A percentile compares a stretch with the other conserved stretches of the same genome.
Conservation (phyloP, 2,888 invertebrate genomes). For the Coenonympha arcania region DNA sequence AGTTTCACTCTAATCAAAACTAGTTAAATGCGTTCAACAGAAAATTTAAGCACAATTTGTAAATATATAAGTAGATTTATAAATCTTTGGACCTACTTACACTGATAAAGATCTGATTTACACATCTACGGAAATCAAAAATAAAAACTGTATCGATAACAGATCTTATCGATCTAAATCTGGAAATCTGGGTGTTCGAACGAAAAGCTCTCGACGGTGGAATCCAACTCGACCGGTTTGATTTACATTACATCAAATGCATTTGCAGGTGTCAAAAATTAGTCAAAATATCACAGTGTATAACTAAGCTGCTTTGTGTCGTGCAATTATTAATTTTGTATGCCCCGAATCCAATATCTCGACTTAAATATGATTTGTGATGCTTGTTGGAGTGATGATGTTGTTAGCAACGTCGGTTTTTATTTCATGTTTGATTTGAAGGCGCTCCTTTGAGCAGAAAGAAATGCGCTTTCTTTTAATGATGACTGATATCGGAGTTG, state of each 20-base stretch:
- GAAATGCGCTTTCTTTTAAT: conserved; percentile 19
- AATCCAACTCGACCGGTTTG: conserved; percentile 20
- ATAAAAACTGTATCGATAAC: conserved; percentile 11
- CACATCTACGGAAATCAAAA: not conserved
- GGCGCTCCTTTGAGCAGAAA: conserved; percentile 42
- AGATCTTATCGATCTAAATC: no score
- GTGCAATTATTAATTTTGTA: conserved; percentile 68
- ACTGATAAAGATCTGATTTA: conserved; percentile 2
- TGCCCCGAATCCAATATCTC: conserved; percentile 62
- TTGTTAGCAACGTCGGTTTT: conserved; percentile 60
- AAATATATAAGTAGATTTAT: not conserved
- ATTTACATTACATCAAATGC: conserved; percentile 18
- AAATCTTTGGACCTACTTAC: not conserved
- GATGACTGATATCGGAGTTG: conserved; percentile 6
- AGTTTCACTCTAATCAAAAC: no score
- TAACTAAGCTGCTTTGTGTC: conserved; percentile 41
- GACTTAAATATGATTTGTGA: conserved; percentile 57
- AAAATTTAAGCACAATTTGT: not conserved
- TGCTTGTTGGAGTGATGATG: conserved; percentile 60
- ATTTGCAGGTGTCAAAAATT: conserved; percentile 45
- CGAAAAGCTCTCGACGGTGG: conserved; percentile 10
- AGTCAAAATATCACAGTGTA: conserved; percentile 33
- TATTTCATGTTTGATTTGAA: conserved; percentile 54
- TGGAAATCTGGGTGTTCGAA: conserved; percentile 11
- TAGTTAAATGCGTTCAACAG: no score